Evolutionary conservation across 2,888 invertebrate species (phyloP).

Genomic region (Xestobium rufovillosum): DNA sequence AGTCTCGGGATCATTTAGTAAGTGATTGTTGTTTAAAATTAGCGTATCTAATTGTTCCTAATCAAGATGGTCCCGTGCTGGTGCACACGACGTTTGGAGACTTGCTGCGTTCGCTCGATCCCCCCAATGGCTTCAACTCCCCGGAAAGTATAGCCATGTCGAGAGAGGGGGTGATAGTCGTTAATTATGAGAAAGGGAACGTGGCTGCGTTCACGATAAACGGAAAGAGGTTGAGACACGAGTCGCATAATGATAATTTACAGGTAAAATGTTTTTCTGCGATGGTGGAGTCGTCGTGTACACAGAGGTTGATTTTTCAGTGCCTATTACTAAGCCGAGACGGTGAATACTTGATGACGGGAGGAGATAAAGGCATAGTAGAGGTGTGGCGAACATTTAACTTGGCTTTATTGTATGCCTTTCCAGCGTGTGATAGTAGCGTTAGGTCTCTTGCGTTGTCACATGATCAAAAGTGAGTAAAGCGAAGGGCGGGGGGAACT

Average conservation of each 20-base stretch:
- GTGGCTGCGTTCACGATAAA: constrained; percentile 93
- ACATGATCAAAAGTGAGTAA: constrained; percentile 95
- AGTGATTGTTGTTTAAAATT: constrained; percentile 31
- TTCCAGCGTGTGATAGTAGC: constrained; percentile 94
- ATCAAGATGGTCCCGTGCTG: constrained; percentile 85
- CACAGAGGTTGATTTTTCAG: constrained; percentile 54
- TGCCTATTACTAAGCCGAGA: constrained; percentile 91
- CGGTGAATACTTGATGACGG: constrained; percentile 97
- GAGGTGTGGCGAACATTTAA: constrained; percentile 98
- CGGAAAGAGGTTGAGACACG: constrained; percentile 79
- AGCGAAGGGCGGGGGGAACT: too few relatives aligned
- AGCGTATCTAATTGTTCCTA: constrained; percentile 9
- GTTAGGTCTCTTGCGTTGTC: constrained; percentile 91
- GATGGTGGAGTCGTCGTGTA: neutral
- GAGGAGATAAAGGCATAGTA: constrained; percentile 93
- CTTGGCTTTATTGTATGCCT: constrained; percentile 93
- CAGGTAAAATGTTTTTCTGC: constrained; percentile 58
- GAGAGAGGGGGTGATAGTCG: constrained; percentile 91
- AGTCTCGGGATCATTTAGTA: constrained; percentile 80
- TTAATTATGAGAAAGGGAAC: constrained; percentile 86
- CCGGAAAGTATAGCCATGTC: constrained; percentile 90
- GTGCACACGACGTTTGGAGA: constrained; percentile 98
- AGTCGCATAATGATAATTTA: constrained; percentile 90
- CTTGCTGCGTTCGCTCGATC: constrained; percentile 81
- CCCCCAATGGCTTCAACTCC: constrained; percentile 65